Evolutionary conservation across 2,888 invertebrate species (phyloP).

Genomic region (Mythimna ferrago): DNA sequence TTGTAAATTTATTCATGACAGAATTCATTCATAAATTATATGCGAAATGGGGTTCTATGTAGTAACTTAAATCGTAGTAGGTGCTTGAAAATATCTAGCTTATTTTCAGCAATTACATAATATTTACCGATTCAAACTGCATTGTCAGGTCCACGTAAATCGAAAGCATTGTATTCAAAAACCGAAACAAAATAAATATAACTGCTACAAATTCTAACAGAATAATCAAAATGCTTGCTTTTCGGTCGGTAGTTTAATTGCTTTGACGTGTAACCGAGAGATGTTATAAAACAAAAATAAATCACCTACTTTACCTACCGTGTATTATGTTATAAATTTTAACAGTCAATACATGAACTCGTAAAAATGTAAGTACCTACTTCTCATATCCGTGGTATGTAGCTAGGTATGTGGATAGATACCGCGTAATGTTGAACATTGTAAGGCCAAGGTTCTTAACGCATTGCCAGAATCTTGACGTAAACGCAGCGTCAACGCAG

Average conservation of each 20-base stretch:
- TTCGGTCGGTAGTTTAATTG: slow-evolving; percentile 40
- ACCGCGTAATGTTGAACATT: slow-evolving; percentile 27
- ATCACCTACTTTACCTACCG: slow-evolving; percentile 44
- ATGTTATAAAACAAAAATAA: slow-evolving; percentile 51
- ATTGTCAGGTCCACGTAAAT: slow-evolving; percentile 8
- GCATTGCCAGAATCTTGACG: slow-evolving; percentile 21
- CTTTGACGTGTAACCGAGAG: slow-evolving; percentile 25
- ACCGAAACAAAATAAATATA: not conserved
- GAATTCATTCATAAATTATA: slow-evolving; percentile 22
- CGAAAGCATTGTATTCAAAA: slow-evolving; percentile 34
- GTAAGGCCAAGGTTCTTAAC: slow-evolving; percentile 53
- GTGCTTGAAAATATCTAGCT: not conserved
- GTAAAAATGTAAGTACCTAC: slow-evolving; percentile 45
- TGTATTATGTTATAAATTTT: slow-evolving; percentile 56
- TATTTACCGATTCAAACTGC: slow-evolving; percentile 14
- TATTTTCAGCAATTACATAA: slow-evolving; percentile 12
- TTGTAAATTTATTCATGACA: slow-evolving; percentile 21
- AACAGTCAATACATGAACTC: slow-evolving; percentile 55
- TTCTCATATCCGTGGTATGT: slow-evolving; percentile 46
- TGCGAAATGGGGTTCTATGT: not conserved
- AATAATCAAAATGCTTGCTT: slow-evolving; percentile 24
- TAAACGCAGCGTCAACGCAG: slow-evolving; percentile 52
- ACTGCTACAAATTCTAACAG: slow-evolving; percentile 13
- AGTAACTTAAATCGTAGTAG: slow-evolving; percentile 9
- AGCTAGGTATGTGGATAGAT: slow-evolving; percentile 15